phyloP scores from a whole-genome alignment of 2,797 vertebrate genomes.

The Hypotaenidia philippensis region DNA sequence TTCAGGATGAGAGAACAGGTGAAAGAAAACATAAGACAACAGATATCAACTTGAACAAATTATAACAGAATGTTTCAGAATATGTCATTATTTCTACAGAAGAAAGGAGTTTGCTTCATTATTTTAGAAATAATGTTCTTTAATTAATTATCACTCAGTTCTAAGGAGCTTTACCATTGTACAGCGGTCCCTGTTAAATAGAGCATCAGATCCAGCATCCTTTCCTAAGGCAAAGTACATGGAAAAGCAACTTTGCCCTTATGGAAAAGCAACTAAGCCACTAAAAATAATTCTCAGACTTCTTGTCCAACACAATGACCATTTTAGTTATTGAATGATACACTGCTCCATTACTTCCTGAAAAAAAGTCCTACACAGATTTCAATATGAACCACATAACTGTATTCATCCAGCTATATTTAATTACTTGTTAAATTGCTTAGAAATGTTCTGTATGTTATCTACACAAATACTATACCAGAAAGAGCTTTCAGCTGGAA shows the following conservation, averaged over 20 bases:
- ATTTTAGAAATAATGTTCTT: neutral
- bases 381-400: neutral
- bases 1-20: neutral
- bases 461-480: neutral
- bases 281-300: neutral
- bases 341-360: neutral
- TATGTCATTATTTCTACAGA: neutral
- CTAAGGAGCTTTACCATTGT: neutral
- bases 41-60: neutral
- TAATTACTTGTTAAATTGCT: constrained; percentile 10
- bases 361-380: neutral
- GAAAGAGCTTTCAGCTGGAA: neutral
- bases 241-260: neutral
- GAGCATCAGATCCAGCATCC: neutral
- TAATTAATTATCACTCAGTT: neutral
- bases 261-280: neutral
- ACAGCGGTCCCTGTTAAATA: neutral
- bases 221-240: neutral
- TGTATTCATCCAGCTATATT: neutral
- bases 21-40: neutral
- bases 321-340: neutral
- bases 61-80: neutral
- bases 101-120: rapidly evolving
- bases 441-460: neutral
- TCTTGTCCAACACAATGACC: neutral